Conservation (phyloP, 2,797 vertebrate species). For the Ctenochaetus hawaiiensis region DNA sequence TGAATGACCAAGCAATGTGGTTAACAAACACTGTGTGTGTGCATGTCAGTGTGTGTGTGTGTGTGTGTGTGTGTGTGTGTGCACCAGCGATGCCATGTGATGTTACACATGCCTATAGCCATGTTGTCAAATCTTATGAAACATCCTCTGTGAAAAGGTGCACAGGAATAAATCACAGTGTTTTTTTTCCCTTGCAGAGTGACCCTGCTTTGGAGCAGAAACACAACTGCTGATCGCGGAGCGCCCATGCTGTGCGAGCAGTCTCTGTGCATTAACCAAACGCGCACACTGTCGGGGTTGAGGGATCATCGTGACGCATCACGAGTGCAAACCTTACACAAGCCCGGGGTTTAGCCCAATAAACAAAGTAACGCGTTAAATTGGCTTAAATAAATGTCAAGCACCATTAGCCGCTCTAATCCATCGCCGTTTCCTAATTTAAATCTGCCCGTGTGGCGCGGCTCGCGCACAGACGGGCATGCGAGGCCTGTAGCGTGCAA, state of each 20-base stretch:
- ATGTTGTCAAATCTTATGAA: slow-evolving; percentile 18
- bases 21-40: slow-evolving; percentile 13
- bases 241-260: slow-evolving; percentile 26
- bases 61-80: slow-evolving; percentile 1
- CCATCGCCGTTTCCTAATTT: slow-evolving; percentile 61
- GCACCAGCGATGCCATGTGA: slow-evolving; percentile 43
- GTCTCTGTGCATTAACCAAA: slow-evolving; percentile 15
- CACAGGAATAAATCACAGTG: background rate
- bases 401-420: slow-evolving; percentile 70
- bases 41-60: slow-evolving; percentile 16
- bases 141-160: slow-evolving; percentile 3
- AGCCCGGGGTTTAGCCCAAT: slow-evolving; percentile 56
- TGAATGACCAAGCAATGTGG: slow-evolving; percentile 53
- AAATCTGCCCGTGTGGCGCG: slow-evolving; percentile 43
- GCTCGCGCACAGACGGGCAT: slow-evolving; percentile 9
- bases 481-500: slow-evolving; percentile 55
- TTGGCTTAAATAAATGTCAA: slow-evolving; percentile 77
- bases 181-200: slow-evolving; percentile 17
- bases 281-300: slow-evolving; percentile 39
- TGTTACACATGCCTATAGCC: slow-evolving; percentile 28
- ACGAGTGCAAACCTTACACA: slow-evolving; percentile 67
- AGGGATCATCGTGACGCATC: slow-evolving; percentile 76
- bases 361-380: slow-evolving; percentile 71
- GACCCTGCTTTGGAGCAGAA: background rate
- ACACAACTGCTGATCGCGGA: background rate